phyloP scores from a whole-genome alignment of 2,888 invertebrate genomes.

The Lobophora halterata region DNA sequence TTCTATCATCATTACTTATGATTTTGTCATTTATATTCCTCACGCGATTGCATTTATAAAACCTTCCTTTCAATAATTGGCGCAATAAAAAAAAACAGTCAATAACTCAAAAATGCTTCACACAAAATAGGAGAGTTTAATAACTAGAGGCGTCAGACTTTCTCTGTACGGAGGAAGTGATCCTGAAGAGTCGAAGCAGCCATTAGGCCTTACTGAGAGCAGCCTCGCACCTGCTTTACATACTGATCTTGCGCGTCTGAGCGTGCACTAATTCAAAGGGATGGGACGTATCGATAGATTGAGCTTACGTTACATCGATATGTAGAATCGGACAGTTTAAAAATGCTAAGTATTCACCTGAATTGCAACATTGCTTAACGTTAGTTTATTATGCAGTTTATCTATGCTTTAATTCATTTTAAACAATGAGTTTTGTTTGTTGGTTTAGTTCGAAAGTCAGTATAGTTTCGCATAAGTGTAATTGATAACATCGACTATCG shows the following conservation, averaged over 20 bases:
- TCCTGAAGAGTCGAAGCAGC: slow-evolving; percentile 49
- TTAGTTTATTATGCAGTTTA: not conserved
- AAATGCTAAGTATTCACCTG: too few relatives aligned
- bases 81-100: too few relatives aligned
- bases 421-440: not conserved
- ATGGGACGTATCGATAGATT: slow-evolving; percentile 51
- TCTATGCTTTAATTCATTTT: not conserved
- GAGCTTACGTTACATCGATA: not conserved
- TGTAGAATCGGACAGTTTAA: too few relatives aligned
- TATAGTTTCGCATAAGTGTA: slow-evolving; percentile 7
- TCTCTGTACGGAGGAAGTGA: slow-evolving; percentile 55
- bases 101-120: too few relatives aligned
- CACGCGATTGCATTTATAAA: too few relatives aligned
- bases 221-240: slow-evolving; percentile 69
- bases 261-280: slow-evolving; percentile 69
- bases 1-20: too few relatives aligned
- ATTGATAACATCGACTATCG: slow-evolving; percentile 39
- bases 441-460: too few relatives aligned
- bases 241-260: slow-evolving; percentile 66
- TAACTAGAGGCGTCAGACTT: slow-evolving; percentile 41
- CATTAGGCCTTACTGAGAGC: slow-evolving; percentile 61
- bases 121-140: slow-evolving; percentile 12
- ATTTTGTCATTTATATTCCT: too few relatives aligned
- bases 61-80: too few relatives aligned
- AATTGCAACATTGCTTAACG: too few relatives aligned